Evolutionary conservation across 2,797 vertebrate species (phyloP).

Genomic region (Xerus rutilus): DNA sequence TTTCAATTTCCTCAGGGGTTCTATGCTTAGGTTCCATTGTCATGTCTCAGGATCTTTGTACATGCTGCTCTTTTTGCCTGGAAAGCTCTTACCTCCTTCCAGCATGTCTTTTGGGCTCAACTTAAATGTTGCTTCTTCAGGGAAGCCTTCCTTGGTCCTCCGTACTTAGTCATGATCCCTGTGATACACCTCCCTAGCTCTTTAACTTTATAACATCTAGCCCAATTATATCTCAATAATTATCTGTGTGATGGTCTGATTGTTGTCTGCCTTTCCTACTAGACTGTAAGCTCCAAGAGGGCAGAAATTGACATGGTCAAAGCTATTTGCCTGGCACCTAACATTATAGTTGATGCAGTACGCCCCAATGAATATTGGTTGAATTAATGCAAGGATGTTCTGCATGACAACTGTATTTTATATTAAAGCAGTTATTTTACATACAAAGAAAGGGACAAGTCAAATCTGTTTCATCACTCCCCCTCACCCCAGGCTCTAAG

Average conservation of each 20-base stretch:
- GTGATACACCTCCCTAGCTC: neutral
- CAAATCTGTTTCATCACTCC: neutral
- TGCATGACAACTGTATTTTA: neutral
- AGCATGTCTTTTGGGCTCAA: neutral
- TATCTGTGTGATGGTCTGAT: neutral
- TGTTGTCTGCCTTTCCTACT: neutral
- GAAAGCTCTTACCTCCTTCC: neutral
- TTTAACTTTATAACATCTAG: neutral
- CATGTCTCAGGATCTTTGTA: neutral
- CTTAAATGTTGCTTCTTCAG: neutral
- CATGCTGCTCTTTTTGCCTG: neutral
- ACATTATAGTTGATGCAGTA: neutral
- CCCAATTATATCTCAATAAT: neutral
- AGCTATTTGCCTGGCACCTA: neutral
- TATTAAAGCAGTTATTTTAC: neutral
- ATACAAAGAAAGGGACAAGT: neutral
- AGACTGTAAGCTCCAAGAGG: neutral
- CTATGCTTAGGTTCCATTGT: neutral
- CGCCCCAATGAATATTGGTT: neutral
- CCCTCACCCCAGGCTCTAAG: neutral
- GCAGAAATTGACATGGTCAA: neutral
- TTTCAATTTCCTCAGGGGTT: neutral
- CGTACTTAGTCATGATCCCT: neutral
- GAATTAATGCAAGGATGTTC: neutral
- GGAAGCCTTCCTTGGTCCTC: neutral